phyloP scores from a whole-genome alignment of 2,888 invertebrate genomes.

The Serrognathus titanus region DNA sequence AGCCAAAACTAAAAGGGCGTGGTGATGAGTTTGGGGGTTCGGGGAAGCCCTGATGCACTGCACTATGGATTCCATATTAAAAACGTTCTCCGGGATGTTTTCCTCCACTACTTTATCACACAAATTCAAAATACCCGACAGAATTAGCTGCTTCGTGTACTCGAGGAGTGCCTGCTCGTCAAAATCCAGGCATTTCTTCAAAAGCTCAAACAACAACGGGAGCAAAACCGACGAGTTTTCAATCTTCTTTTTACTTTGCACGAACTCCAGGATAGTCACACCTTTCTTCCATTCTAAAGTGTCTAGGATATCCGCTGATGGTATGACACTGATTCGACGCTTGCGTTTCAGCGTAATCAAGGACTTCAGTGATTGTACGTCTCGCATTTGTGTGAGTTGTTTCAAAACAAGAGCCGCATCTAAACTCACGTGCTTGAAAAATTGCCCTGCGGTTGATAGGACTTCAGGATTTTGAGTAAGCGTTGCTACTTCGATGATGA shows the following conservation, averaged over 20 bases:
- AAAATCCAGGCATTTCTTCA: constrained; percentile 74
- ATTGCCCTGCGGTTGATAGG: constrained; percentile 58
- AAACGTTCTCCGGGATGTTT: constrained; percentile 50
- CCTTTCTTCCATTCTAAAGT: constrained; percentile 74
- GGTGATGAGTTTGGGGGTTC: constrained; percentile 94
- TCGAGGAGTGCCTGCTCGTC: constrained; percentile 81
- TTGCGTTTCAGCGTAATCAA: constrained; percentile 43
- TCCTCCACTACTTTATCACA: constrained; percentile 57
- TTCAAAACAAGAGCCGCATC: constrained; percentile 59
- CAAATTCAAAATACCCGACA: constrained; percentile 73
- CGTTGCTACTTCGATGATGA: constrained; percentile 57
- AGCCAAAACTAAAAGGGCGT: constrained; percentile 80
- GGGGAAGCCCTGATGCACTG: constrained; percentile 86
- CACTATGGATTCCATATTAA: constrained; percentile 75
- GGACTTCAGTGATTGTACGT: constrained; percentile 49
- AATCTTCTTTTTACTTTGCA: constrained; percentile 83
- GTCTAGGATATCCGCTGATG: constrained; percentile 61
- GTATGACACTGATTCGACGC: constrained; percentile 47
- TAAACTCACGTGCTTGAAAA: constrained; percentile 65
- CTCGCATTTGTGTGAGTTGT: constrained; percentile 60
- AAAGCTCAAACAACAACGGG: constrained; percentile 71
- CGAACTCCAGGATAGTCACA: constrained; percentile 73
- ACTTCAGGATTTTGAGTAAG: constrained; percentile 59
- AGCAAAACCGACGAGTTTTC: constrained; percentile 63
- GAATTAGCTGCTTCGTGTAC: constrained; percentile 82